Base-by-base conservation (phyloP, 1,140 invertebrate genomes). In the Drosophila quadrilineata region DNA sequence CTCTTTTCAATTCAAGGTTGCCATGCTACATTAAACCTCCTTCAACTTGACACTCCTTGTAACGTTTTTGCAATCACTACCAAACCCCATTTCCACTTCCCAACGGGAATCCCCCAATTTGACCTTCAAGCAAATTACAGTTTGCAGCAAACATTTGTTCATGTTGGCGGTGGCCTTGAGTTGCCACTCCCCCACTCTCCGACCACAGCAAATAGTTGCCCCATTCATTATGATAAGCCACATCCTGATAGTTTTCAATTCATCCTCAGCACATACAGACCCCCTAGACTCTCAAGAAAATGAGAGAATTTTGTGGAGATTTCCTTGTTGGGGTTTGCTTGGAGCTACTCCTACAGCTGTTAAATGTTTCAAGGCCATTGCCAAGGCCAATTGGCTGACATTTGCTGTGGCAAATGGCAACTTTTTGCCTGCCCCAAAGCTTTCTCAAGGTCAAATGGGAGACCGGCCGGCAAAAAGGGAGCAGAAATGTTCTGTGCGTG, bases 141-240 rank as follows among this genome's bases (percentile, higher is more conserved):
- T 56, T 59, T 64, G 28, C 56, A 45, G 56, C 77, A 79, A 79
- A 73, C 70, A 79, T 58, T 77, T 75, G 6, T 33, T n/a, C 38
- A 54, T 14, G 21, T 63, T 58, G 50, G 60, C 59, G 63, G 40
- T 71, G 58, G 52, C 77, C 77, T 82, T 82, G 77, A 46, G 46
- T 19, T 49, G n/a, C n/a, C n/a, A n/a, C n/a, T 21, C 52, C 52
- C 57, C 29, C 31, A 46, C 21, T 35, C 38, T 33, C 43, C 24
- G 19, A 53, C 19, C 10, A 50, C 4, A 56, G 36, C 38, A n/a
- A 6, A 14, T 14, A 28, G 33, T 48, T 41, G 22, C 64, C 68
- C 65, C 77, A 84, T 77, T 65, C 73, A 84, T 82, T 82, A 84
- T 65, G 73, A 82, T 84, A 82, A 84, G 73, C 62, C 67, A 75